These are phyloP conservation scores for Semnornis frantzii DNA, from an alignment of 2,113 vertebrate species.

Conservation along the genomic window DNA sequence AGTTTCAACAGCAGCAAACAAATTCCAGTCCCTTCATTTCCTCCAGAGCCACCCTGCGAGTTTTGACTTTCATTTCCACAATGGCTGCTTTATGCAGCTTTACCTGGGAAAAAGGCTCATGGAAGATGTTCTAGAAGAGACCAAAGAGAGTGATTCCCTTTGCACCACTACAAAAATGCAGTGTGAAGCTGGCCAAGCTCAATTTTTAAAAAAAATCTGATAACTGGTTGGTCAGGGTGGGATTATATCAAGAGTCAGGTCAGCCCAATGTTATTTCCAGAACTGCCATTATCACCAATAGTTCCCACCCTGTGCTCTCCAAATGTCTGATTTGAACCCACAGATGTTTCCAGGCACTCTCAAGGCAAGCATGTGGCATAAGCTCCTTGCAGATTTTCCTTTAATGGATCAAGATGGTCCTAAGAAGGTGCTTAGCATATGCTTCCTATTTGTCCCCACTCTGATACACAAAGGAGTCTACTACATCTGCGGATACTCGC, in stretches of 20 bases:
- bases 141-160: not conserved
- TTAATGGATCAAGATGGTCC: not conserved
- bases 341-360: slow-evolving; percentile 10
- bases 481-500: not conserved
- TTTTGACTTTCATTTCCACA: not conserved
- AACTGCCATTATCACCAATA: not conserved
- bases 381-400: not conserved
- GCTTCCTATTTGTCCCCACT: not conserved
- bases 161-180: not conserved
- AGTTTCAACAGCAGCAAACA: not conserved
- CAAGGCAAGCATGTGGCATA: not conserved
- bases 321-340: not conserved
- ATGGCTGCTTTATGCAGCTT: not conserved
- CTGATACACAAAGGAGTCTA: not conserved
- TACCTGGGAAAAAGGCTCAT: not conserved
- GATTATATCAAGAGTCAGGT: not conserved
- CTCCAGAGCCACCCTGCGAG: not conserved
- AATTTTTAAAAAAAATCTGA: not conserved
- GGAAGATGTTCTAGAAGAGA: not conserved
- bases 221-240: not conserved
- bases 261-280: not conserved
- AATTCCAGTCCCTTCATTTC: not conserved
- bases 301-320: not conserved
- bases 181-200: not conserved
- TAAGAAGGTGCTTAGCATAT: not conserved